Conservation (phyloP, 2,113 vertebrate genomes). For the Ramphastos sulfuratus region DNA sequence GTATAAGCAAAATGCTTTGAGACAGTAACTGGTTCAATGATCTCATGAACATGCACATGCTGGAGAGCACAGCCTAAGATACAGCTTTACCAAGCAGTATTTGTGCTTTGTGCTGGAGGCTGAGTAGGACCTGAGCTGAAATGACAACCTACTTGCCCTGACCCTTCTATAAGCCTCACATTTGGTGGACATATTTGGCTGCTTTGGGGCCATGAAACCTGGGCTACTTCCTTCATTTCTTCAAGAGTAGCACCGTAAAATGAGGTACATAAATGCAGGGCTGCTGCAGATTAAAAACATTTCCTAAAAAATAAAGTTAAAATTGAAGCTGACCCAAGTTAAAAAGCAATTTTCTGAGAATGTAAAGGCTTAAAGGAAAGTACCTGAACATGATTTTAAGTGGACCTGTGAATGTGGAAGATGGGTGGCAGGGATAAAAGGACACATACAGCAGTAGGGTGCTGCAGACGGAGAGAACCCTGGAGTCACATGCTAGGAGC, state of each 20-base stretch:
- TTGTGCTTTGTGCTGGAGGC: neutral
- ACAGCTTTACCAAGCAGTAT: neutral
- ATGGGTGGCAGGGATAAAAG: constrained; percentile 34
- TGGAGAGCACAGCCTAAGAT: neutral
- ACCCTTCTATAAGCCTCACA: neutral
- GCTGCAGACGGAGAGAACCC: constrained; percentile 37
- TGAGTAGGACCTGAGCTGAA: neutral
- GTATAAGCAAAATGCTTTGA: neutral
- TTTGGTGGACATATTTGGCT: neutral
- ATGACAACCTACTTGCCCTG: neutral
- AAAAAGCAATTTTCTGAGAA: constrained; percentile 71
- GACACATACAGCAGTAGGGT: neutral
- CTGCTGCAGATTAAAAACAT: constrained; percentile 52
- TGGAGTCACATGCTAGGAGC: constrained; percentile 34
- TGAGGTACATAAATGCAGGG: constrained; percentile 32
- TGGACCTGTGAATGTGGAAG: constrained; percentile 25
- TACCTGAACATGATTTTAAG: constrained; percentile 61
- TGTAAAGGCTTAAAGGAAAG: constrained; percentile 61
- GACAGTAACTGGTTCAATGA: neutral
- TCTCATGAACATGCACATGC: fast-evolving
- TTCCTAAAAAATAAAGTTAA: constrained; percentile 60
- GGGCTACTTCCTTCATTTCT: constrained; percentile 24
- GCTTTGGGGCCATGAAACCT: neutral
- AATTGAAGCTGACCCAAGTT: constrained; percentile 67
- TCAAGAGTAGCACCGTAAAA: neutral